Evolutionary conservation across 2,888 invertebrate species (phyloP), one percentile per base, ranked within the genome.

Genomic region (Andrena hattorfiana): DNA sequence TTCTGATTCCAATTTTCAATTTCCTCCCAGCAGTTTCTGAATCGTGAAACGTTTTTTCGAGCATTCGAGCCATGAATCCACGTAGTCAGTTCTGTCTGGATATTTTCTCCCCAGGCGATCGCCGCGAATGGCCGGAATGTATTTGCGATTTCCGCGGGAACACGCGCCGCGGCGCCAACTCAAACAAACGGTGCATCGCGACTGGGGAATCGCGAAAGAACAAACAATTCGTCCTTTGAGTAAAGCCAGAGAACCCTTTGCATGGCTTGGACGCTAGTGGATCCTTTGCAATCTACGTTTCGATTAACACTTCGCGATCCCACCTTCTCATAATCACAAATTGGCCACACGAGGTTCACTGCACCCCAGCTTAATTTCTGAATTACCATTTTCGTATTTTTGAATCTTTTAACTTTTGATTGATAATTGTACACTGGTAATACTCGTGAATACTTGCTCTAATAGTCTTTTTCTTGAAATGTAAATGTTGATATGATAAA

Each of bases 151-250:
- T 80, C 64, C 77, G 74, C 28, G 68, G 71, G 56, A 67, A 48
- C 48, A 69, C 77, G 84, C 74, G 60, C 68, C 67, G 67, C 76
- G 76, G 79, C 79, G 89, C 88, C 88, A 90, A 89, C 82, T 84
- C 82, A 90, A 90, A 90, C 90, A 90, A 90, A 90, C 88, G 48
- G 56, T 70, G 69, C 73, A 77, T 49, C 81, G 73, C 66, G 68
- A 42, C 75, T 71, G 49, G 77, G 68, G 77, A 49, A 66, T 69
- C 85, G 77, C 48, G 81, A 81, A 73, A 77, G 85, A 86, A 85
- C 79, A 86, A 86, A 86, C 85, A 85, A 86, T 77, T 62, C 70
- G 48, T 30, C 48, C 32, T 74, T 76, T 76, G 74, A 72, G 71
- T 72, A 77, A 81, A 78, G 20, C 64, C 80, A 74, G 75, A 66